Evolutionary conservation across 1,140 invertebrate genomes (phyloP), one percentile per base, ranked within the genome.

Genomic region (Parasteatoda tepidariorum): DNA sequence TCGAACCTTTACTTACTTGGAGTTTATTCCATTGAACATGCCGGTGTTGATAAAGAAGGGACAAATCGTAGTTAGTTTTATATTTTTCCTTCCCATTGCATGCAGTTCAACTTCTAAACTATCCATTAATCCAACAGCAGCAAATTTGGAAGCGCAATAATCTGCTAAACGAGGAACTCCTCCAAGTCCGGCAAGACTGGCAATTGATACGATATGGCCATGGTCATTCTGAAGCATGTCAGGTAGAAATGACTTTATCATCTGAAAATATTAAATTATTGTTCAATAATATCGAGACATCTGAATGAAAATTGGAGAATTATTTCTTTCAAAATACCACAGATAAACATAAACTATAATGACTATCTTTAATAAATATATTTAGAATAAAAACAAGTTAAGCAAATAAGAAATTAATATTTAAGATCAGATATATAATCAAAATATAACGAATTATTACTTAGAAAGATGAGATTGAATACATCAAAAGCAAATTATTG

Each of bases 1-100:
- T n/a, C n/a, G n/a, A n/a, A n/a, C n/a, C n/a, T n/a, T n/a, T n/a
- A n/a, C 71, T 84, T 81, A 82, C 57, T 48, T 79, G 13, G 57
- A 22, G 6, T 55, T 3, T 5, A 73, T 75, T 55, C 96, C 94
- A 38, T 95, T 93, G 87, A 99, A 98, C 96, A 99, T 97, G 85
- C 97, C 97, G 7, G 97, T 99, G 87, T 95, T 93, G 81, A 98
- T 97, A 88, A 96, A 98, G 90, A 94, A 98, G 0, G 97, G 97
- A 88, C 96, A 98, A 84, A 98, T 92, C 28, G 95, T 92, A 3
- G 97, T 97, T 0, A 95, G 96, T 84, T 94, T 91, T n/a, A 98
- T 94, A 59, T 94, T 95, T 55, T 91, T 91, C 31, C 92, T 91
- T 38, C 93, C 88, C 88, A 90, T 1, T 2, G 57, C 30, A 22